Percentiles rank a stretch among this genome's conserved stretches.
phyloP scores from a whole-genome alignment of 2,797 vertebrate genomes.

The Hylomyscus alleni region DNA sequence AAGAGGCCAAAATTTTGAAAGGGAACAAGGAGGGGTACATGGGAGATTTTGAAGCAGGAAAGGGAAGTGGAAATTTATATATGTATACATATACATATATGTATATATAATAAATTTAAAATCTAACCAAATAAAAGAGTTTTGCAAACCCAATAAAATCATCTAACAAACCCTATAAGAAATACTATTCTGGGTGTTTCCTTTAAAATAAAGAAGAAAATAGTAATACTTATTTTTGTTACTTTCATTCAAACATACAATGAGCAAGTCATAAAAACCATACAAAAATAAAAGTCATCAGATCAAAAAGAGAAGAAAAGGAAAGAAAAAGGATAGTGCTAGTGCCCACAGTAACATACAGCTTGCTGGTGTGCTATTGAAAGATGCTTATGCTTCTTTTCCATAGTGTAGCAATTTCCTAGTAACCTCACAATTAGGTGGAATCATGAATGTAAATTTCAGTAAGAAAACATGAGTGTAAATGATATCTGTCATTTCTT shows the following conservation, averaged over 20 bases:
- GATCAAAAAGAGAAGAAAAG: background rate
- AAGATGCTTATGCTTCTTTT: background rate
- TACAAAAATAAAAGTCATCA: conserved; percentile 12
- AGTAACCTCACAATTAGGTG: background rate
- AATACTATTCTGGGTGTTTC: conserved; percentile 8
- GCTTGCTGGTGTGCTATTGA: background rate
- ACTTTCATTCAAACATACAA: background rate
- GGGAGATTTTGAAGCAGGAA: background rate
- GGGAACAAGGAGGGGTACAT: background rate
- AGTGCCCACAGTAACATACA: background rate
- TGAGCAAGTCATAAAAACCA: background rate
- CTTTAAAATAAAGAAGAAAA: conserved; percentile 35
- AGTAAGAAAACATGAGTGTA: background rate
- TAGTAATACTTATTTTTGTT: background rate
- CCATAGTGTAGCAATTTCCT: background rate
- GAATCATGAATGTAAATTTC: background rate
- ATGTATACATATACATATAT: too few relatives aligned
- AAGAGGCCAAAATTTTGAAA: background rate
- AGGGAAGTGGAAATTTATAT: background rate
- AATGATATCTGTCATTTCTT: background rate
- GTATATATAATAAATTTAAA: background rate
- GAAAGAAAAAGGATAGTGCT: background rate
- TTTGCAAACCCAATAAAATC: conserved; percentile 15
- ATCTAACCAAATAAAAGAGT: background rate
- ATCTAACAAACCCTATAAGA: background rate